Base-by-base conservation (phyloP, 1,140 invertebrate genomes). In the Nilaparvata lugens region DNA sequence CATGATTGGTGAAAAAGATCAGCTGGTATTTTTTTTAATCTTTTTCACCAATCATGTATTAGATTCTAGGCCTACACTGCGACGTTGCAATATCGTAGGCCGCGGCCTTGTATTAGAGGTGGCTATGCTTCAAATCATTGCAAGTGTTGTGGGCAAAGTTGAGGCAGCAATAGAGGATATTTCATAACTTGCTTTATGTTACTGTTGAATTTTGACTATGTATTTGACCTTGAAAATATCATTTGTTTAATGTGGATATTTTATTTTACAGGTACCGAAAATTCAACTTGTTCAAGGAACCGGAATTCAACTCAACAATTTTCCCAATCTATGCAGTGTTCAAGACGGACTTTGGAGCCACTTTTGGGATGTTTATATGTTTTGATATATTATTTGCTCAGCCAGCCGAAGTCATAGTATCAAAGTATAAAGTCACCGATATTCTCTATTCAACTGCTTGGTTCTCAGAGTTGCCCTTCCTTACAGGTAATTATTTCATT, bases 301-400 rank as follows among this genome's bases (percentile, higher is more conserved):
- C 48, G 25, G 58, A 52, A 43, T 73, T 81, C n/a, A 78, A 79
- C 43, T 72, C 68, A 16, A 81, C 83, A 18, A 57, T 66, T 6
- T 62, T 68, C 60, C 70, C 79, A 6, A 74, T 83, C 62, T 31
- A 77, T 0, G 71, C 75, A 0, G 79, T 72, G 1, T 93, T 94
- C 62, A 72, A 74, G 4, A 93, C 91, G 0, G 88, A 91, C 70
- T 94, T 93, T 67, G 84, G 84, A 6, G 87, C 90, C 0, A 84
- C 76, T 16, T 94, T 95, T 69, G 91, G 88, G 1, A 72, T 83
- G 1, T 76, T 91, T 21, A 85, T 81, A 54, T 88, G 87, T 63
- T 88, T 88, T 65, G 90, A 93, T 69, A 76, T 92, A 21, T 63
- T 91, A 2, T 86, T 84, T 67, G 65, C 79, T 42, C 68, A 77